phyloP scores from a whole-genome alignment of 2,888 invertebrate species.

The Agriopis aurantiaria region DNA sequence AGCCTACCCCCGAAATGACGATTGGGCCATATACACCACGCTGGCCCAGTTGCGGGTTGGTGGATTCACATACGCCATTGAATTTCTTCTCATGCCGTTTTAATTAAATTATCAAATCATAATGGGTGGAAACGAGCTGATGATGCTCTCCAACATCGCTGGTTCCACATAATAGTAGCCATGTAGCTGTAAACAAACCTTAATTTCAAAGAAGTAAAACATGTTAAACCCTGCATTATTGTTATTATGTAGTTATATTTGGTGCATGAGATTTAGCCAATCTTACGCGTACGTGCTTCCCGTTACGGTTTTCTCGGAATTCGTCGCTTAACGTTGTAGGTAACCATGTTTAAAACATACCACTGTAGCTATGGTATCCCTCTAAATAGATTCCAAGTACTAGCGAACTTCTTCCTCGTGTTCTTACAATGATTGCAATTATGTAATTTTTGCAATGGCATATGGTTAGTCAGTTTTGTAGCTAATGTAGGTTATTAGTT shows the following conservation, averaged over 20 bases:
- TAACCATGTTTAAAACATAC: constrained; percentile 60
- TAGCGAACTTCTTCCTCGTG: not conserved
- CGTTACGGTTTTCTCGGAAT: constrained; percentile 80
- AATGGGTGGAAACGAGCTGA: too few species aligned
- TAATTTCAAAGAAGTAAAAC: too few species aligned
- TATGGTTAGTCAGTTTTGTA: not conserved
- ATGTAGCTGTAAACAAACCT: too few species aligned
- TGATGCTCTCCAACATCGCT: too few species aligned
- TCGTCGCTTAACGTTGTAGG: constrained; percentile 65
- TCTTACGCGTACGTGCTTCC: constrained; percentile 81
- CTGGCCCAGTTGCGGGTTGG: too few species aligned
- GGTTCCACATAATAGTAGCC: too few species aligned
- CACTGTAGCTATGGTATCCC: constrained; percentile 46
- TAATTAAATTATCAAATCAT: too few species aligned
- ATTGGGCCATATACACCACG: too few species aligned
- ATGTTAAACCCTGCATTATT: constrained; percentile 48
- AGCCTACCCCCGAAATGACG: too few species aligned
- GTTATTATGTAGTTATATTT: constrained; percentile 72
- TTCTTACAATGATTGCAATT: not conserved
- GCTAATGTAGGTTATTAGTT: too few species aligned
- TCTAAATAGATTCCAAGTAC: constrained; percentile 20
- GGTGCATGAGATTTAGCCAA: constrained; percentile 75
- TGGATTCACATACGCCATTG: too few species aligned
- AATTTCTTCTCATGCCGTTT: too few species aligned
- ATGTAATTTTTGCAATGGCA: not conserved